Evolutionary conservation across 2,888 invertebrate genomes (phyloP).

Genomic region (Ypsolopha scabrella): DNA sequence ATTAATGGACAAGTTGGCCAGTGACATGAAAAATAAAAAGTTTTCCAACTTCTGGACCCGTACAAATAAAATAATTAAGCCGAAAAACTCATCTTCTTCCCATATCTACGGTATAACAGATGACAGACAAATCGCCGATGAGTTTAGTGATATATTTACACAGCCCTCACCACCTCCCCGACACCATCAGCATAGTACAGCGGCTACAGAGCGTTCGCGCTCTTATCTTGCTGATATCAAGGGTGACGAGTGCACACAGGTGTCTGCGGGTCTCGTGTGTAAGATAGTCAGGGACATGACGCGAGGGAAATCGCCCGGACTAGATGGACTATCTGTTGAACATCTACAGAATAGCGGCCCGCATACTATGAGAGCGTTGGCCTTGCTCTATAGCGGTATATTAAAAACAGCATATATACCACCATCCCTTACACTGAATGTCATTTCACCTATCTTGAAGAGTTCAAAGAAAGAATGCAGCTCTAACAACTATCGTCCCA

Average conservation of each 20-base stretch:
- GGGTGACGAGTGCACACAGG: neutral
- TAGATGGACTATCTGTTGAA: neutral
- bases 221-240: too few species aligned
- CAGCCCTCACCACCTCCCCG: neutral
- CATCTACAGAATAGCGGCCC: neutral
- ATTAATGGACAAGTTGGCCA: constrained; percentile 4
- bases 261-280: neutral
- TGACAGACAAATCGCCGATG: neutral
- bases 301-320: neutral
- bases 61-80: neutral
- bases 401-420: neutral
- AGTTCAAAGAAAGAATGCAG: neutral
- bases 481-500: neutral
- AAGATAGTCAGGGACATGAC: neutral
- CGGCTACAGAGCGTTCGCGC: too few species aligned
- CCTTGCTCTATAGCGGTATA: neutral
- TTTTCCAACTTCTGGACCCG: constrained; percentile 2
- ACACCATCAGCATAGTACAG: too few species aligned
- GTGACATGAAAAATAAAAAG: neutral
- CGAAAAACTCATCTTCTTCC: neutral
- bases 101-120: constrained; percentile 4
- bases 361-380: neutral
- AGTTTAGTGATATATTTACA: neutral
- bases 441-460: neutral
- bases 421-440: neutral